A percentile compares a stretch with the other conserved stretches of the same genome.
phyloP scores from a whole-genome alignment of 2,888 invertebrate genomes.

The Lasioglossum morio region DNA sequence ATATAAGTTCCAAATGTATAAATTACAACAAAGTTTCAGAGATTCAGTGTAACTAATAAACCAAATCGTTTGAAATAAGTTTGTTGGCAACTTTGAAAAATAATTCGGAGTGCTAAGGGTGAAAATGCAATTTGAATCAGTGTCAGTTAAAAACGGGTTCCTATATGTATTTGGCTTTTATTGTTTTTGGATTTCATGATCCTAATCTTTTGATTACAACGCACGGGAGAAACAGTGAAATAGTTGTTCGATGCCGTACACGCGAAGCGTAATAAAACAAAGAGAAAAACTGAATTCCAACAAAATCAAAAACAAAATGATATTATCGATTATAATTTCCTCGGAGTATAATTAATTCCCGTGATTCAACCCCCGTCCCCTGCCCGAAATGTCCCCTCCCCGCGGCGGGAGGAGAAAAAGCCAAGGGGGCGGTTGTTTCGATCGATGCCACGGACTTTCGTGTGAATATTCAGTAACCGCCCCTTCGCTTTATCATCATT shows the following conservation, averaged over 20 bases:
- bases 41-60: too few relatives aligned
- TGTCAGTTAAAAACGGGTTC: too few relatives aligned
- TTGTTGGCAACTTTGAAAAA: too few relatives aligned
- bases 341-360: slow-evolving; percentile 46
- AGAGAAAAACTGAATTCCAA: background rate
- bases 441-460: slow-evolving; percentile 60
- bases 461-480: slow-evolving; percentile 71
- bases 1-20: too few relatives aligned
- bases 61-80: too few relatives aligned
- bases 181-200: background rate
- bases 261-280: too few relatives aligned
- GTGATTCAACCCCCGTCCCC: slow-evolving; percentile 2
- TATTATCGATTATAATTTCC: slow-evolving; percentile 40
- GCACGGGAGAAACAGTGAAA: background rate
- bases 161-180: too few relatives aligned
- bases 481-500: slow-evolving; percentile 69
- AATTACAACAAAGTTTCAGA: too few relatives aligned
- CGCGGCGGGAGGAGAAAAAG: slow-evolving; percentile 9
- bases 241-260: background rate
- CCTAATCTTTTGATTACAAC: background rate
- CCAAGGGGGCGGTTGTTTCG: slow-evolving; percentile 42
- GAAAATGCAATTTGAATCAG: too few relatives aligned
- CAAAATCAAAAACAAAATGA: background rate
- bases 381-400: background rate
- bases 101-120: too few relatives aligned